A percentile compares a stretch with the other conserved stretches of the same genome.
These are phyloP conservation scores for Papilio polyxenes DNA, from an alignment of 1,140 invertebrate genomes.

Conservation along the genomic window DNA sequence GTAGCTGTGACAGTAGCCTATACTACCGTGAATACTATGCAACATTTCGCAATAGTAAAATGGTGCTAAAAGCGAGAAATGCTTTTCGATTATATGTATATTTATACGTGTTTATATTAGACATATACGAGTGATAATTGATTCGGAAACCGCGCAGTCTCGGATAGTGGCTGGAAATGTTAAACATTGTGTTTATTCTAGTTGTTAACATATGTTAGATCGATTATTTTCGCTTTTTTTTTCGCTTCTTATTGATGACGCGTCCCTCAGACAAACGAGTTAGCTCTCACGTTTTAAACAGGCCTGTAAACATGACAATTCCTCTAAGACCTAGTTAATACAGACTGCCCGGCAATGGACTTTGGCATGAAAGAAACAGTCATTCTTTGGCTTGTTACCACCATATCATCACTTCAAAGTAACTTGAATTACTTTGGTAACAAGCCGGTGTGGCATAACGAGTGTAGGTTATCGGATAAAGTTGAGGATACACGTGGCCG, in stretches of 20 bases:
- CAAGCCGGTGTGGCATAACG: neutral
- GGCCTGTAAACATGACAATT: neutral
- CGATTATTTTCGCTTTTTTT: constrained; percentile 21
- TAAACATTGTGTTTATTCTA: constrained; percentile 2
- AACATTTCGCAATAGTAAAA: constrained; percentile 16
- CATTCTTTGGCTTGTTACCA: too few relatives aligned
- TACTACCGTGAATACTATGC: neutral
- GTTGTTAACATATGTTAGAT: neutral
- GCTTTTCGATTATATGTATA: constrained; percentile 15
- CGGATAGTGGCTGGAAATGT: neutral
- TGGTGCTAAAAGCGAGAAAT: constrained; percentile 25
- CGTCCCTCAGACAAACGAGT: neutral
- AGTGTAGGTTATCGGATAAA: neutral
- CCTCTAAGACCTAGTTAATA: too few relatives aligned
- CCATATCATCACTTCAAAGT: neutral
- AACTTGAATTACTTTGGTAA: neutral
- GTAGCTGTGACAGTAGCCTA: neutral
- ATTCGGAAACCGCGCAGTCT: constrained; percentile 13
- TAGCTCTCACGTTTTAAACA: neutral
- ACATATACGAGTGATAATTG: neutral
- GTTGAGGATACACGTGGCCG: constrained; percentile 8
- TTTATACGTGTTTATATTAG: constrained; percentile 22
- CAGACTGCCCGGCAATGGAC: too few relatives aligned
- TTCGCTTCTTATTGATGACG: neutral
- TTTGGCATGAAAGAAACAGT: too few relatives aligned